Evolutionary conservation across 1,140 invertebrate genomes (phyloP).

Genomic region (Batillaria attramentaria): DNA sequence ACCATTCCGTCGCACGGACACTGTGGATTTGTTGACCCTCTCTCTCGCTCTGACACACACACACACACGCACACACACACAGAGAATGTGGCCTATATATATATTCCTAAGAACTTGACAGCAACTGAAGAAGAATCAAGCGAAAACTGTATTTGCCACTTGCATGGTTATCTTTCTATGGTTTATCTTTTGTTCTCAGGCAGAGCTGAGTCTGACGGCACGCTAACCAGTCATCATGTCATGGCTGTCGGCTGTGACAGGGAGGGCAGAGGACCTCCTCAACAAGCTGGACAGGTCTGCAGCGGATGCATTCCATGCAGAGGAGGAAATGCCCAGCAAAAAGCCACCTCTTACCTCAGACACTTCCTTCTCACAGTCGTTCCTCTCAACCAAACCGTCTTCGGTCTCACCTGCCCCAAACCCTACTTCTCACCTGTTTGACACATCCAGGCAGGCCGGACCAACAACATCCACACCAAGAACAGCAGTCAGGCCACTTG

Average conservation of each 20-base stretch:
- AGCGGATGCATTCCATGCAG: constrained; percentile 77
- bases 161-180: too few relatives aligned
- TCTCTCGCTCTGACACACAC: too few relatives aligned
- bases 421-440: constrained; percentile 48
- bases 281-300: constrained; percentile 90
- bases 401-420: constrained; percentile 50
- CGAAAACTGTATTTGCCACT: too few relatives aligned
- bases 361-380: background rate
- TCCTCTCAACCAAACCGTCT: constrained; percentile 22
- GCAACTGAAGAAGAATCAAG: too few relatives aligned
- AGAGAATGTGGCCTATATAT: too few relatives aligned
- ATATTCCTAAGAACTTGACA: too few relatives aligned
- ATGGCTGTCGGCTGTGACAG: constrained; percentile 86
- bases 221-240: constrained; percentile 79
- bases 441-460: constrained; percentile 34
- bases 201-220: too few relatives aligned
- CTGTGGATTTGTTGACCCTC: too few relatives aligned
- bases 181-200: too few relatives aligned
- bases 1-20: too few relatives aligned
- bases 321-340: constrained; percentile 29
- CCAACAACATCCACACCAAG: constrained; percentile 8
- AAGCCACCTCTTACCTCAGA: background rate
- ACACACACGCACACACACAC: too few relatives aligned
- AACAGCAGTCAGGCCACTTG: background rate
- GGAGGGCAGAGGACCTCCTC: constrained; percentile 86